Conservation (phyloP, 2,888 invertebrate genomes). For the Monopis laevigella region DNA sequence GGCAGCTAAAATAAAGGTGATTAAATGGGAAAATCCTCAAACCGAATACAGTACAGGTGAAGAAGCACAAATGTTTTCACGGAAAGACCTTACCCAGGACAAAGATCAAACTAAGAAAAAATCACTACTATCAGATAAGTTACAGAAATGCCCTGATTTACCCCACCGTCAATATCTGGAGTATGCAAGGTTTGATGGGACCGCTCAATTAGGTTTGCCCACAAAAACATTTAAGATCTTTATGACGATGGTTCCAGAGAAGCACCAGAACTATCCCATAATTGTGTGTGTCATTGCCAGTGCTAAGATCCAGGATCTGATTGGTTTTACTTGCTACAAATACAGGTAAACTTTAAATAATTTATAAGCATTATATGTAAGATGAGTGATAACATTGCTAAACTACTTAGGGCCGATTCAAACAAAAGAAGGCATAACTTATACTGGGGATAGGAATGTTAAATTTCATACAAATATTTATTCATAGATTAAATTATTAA, state of each 20-base stretch:
- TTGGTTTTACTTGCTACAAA: constrained; percentile 92
- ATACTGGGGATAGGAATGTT: too few relatives aligned
- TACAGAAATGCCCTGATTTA: constrained; percentile 79
- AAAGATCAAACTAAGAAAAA: constrained; percentile 31
- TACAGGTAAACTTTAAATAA: constrained; percentile 60
- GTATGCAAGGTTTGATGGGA: constrained; percentile 93
- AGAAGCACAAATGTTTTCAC: constrained; percentile 67
- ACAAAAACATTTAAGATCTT: constrained; percentile 90
- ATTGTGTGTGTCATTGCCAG: constrained; percentile 81
- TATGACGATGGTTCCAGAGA: constrained; percentile 85
- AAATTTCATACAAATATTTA: too few relatives aligned
- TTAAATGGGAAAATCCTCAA: constrained; percentile 74
- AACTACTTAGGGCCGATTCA: too few relatives aligned
- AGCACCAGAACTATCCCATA: constrained; percentile 85
- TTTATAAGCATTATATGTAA: too few relatives aligned
- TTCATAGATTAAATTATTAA: too few relatives aligned
- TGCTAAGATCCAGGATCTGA: constrained; percentile 89
- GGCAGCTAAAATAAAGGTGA: constrained; percentile 78
- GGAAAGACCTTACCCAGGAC: constrained; percentile 30
- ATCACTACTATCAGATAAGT: constrained; percentile 78
- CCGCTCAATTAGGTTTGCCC: constrained; percentile 79
- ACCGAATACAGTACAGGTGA: constrained; percentile 63
- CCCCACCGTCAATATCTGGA: constrained; percentile 89
- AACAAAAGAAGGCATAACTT: too few relatives aligned
- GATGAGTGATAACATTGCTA: too few relatives aligned